Base-by-base conservation (phyloP, 2,888 invertebrate species). In the Ametastegia equiseti region DNA sequence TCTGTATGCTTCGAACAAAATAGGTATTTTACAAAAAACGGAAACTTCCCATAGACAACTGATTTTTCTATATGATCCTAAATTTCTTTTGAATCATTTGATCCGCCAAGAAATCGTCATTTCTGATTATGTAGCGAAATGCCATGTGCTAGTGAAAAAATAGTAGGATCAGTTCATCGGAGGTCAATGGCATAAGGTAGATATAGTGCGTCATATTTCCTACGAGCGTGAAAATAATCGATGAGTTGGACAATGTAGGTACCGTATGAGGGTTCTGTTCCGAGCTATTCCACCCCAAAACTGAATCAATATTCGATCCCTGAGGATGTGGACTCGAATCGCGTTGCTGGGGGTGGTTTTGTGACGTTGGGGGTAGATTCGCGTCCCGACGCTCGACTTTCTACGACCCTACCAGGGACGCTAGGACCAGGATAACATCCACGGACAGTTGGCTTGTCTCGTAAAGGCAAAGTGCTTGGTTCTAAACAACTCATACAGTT, bases 401-500 rank as follows among this genome's bases (percentile, higher is more conserved):
- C 82, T 81, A 83, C 84, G 85, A 83, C 83, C 85, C 83, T 82
- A 78, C 83, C 85, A 85, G 86, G 89, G 88, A 89, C 86, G 88
- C 86, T 87, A 75, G 82, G 85, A 89, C 80, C 86, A 89, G 89
- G 89, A 84, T 80, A 86, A 80, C 85, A 90, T 83, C 84, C 83
- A 60, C 69, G 81, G 83, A 82, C 81, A 88, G 88, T 83, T 88
- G 63, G 80, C 39, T 80, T 79, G 67, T 60, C 42, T 45, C 30
- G 39, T 23, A 19, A 11, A 39, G 36, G 75, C 65, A 27, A 27
- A 30, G 36, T 67, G 42, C 33, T 45, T 60, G 71, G 54, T 80
- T 73, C 54, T 54, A 73, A 81, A 79, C 39, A 69, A 83, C 86
- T 85, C 91, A 92, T 91, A 87, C 91, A 69, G 92, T 92, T 86